Evolutionary conservation across 2,888 invertebrate genomes (phyloP), one percentile per base, ranked within the genome.

Genomic region (Cyclophora albipunctata): DNA sequence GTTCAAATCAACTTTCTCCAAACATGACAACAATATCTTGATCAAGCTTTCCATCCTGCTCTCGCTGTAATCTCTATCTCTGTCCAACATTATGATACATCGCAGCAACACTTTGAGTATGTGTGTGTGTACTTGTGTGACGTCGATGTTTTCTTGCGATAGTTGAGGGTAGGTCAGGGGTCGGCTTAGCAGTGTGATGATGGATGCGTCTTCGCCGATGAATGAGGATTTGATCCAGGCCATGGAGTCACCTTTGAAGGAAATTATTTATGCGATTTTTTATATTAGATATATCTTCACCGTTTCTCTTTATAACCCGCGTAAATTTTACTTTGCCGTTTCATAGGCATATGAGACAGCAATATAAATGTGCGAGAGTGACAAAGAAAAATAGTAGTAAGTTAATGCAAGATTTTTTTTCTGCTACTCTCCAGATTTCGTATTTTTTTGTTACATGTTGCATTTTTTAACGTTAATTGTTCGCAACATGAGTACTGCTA

Each of bases 1-100:
- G 57, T 77, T 84, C 63, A 88, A 67, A 53, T 89, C 84, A 2
- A 85, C 63, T 58, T 68, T 79, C 7, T 82, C 76, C 63, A 89
- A 71, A 50, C 87, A 89, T 0, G 78, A 63, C 5, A 84, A 60
- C 47, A 88, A 54, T 57, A 87, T 87, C 58, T 86, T 88, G 34
- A 87, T 41, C 3, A 88, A 62, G 42, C 82, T 84, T 55, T 87
- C 84, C 66, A 84, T 64, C 49, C 69, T 74, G 40, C 62, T 58
- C 45, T 59, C 66, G 44, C 78, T 75, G 44, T 73, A 81, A 40
- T 79, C 75, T 3, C 71, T 67, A 34, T 70, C 59, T 0, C 59
- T 48, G 47, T 83, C 81, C 40, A 80, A 49, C 41, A 70, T 45
- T 42, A 71, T 55, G 2, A 85, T 62, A 49, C 84, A 85, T 41